Evolutionary conservation across 2,113 vertebrate genomes (phyloP).

Genomic region (Petrocephalus zakoni): DNA sequence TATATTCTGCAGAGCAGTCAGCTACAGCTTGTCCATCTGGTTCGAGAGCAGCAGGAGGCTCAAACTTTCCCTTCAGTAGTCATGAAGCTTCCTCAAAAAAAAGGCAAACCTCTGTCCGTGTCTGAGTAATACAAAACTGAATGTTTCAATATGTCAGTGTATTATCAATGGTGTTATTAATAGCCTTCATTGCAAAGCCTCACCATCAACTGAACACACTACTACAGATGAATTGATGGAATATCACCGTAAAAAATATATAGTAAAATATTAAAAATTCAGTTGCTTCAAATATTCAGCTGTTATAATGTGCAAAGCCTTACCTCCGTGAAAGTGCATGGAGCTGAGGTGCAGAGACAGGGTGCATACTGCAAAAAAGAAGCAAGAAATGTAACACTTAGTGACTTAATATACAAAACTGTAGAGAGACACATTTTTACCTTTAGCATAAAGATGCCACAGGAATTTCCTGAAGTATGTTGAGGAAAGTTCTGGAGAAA

Average conservation of each 20-base stretch:
- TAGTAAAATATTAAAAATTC: not conserved
- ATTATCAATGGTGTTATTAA: not conserved
- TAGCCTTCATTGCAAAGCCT: not conserved
- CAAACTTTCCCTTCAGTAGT: not conserved
- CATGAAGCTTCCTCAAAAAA: not conserved
- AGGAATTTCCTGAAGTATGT: not conserved
- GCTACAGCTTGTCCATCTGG: not conserved
- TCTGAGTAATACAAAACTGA: not conserved
- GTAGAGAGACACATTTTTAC: not conserved
- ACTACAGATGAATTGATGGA: not conserved
- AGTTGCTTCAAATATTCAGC: not conserved
- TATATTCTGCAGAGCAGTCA: not conserved
- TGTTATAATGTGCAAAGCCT: not conserved
- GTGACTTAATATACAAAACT: not conserved
- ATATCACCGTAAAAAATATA: not conserved
- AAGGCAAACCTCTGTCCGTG: not conserved
- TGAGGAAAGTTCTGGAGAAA: not conserved
- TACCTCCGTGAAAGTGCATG: not conserved
- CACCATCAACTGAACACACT: not conserved
- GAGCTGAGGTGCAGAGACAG: not conserved
- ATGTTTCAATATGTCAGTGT: not conserved
- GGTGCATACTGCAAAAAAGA: not conserved
- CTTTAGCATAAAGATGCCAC: not conserved
- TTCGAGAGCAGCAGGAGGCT: not conserved
- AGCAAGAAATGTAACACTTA: not conserved